Evolutionary conservation across 1,140 invertebrate species (phyloP).

Genomic region (Polypedilum pembai): DNA sequence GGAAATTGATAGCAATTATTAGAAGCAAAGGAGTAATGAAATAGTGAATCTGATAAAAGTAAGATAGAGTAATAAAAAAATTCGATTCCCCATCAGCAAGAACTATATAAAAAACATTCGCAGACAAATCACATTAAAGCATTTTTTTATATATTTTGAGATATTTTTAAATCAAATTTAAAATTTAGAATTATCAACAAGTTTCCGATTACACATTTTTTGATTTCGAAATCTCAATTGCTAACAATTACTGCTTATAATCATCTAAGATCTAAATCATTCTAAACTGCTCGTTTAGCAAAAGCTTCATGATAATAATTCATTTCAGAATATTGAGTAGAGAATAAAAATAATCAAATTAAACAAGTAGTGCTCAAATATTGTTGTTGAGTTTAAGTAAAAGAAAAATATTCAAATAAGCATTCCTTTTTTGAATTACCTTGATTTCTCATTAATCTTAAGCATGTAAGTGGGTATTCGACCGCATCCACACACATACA

Average conservation of each 20-base stretch:
- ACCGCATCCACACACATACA: too few species aligned
- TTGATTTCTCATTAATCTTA: slow-evolving; percentile 10
- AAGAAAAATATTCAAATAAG: background rate
- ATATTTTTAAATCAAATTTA: background rate
- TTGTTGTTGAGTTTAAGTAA: background rate
- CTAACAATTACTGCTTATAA: too few species aligned
- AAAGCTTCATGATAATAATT: slow-evolving; percentile 16
- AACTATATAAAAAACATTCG: background rate
- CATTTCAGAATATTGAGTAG: background rate
- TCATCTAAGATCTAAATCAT: background rate
- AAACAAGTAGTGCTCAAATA: slow-evolving; percentile 9
- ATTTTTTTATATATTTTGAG: background rate
- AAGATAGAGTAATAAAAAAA: background rate
- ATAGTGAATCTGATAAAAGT: background rate
- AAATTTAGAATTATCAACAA: background rate
- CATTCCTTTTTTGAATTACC: slow-evolving; percentile 9
- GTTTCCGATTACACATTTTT: background rate
- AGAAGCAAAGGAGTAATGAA: too few species aligned
- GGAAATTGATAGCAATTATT: too few species aligned
- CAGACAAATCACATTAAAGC: background rate
- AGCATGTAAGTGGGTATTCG: background rate
- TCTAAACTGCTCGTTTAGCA: background rate
- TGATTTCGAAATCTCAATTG: background rate
- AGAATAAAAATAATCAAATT: background rate
- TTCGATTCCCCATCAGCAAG: background rate